Evolutionary conservation across 2,113 vertebrate genomes (phyloP).

Genomic region (Bubo scandiacus): DNA sequence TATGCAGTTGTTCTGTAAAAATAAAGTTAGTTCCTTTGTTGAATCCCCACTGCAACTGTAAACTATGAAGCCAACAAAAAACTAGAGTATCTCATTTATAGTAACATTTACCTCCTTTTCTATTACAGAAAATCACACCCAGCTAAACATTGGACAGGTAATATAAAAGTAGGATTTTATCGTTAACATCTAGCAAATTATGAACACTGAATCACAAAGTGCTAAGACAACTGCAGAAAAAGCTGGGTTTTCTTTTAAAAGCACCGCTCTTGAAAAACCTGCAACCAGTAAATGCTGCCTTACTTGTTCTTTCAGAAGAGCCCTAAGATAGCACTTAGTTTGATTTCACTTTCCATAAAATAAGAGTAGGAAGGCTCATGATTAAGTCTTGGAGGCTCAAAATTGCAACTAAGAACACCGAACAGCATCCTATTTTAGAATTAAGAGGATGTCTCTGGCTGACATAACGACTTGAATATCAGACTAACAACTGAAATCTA

Average conservation of each 20-base stretch:
- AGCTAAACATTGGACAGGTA: fast-evolving
- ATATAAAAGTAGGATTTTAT: background rate
- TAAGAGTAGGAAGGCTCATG: fast-evolving
- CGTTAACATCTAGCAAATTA: background rate
- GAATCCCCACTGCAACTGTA: background rate
- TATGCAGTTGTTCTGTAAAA: fast-evolving
- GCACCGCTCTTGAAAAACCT: background rate
- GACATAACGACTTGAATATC: fast-evolving
- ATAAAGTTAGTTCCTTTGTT: background rate
- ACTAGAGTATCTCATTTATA: background rate
- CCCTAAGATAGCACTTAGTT: fast-evolving
- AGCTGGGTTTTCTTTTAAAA: background rate
- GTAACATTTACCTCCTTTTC: background rate
- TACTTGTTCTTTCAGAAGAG: background rate
- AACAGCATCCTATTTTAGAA: too few species aligned
- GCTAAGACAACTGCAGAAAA: background rate
- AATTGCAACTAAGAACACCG: fast-evolving
- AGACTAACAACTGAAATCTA: background rate
- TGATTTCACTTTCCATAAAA: fast-evolving
- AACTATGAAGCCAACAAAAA: background rate
- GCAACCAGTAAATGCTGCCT: too few species aligned
- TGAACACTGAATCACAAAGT: background rate
- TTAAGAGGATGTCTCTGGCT: background rate
- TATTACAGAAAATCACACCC: background rate
- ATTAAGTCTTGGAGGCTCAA: background rate